Conservation (phyloP, 1,140 invertebrate genomes). For the Parasteatoda tepidariorum region DNA sequence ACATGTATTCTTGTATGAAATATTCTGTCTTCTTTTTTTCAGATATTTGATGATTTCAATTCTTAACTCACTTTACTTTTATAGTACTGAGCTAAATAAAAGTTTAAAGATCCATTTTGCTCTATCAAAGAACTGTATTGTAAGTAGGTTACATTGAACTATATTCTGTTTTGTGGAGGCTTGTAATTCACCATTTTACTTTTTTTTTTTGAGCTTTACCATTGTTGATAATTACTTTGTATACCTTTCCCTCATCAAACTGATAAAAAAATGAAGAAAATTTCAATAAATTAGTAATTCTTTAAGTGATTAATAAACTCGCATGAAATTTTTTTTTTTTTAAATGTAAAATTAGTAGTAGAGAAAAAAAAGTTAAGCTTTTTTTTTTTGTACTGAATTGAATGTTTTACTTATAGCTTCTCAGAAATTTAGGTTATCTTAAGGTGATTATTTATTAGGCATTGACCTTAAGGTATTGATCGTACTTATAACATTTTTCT, state of each 20-base stretch:
- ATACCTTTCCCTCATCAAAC: neutral
- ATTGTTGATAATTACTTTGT: neutral
- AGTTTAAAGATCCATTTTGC: conserved; percentile 31
- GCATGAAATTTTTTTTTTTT: too few relatives aligned
- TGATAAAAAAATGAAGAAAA: too few relatives aligned
- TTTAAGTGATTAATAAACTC: too few relatives aligned
- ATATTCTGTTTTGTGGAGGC: conserved; percentile 21
- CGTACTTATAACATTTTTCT: too few relatives aligned
- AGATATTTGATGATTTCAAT: conserved; percentile 15
- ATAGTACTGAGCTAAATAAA: conserved; percentile 18
- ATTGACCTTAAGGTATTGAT: too few relatives aligned
- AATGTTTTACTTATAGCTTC: too few relatives aligned
- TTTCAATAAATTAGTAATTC: too few relatives aligned
- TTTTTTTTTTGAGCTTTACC: conserved; percentile 10
- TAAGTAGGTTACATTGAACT: conserved; percentile 27
- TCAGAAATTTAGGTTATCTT: too few relatives aligned
- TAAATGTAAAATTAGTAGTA: too few relatives aligned
- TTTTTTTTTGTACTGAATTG: too few relatives aligned
- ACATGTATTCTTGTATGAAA: neutral
- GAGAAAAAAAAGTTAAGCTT: too few relatives aligned
- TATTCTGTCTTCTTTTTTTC: conserved; percentile 11
- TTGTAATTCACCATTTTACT: neutral
- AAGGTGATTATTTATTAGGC: too few relatives aligned
- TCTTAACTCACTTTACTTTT: conserved; percentile 31
- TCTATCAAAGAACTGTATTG: conserved; percentile 36